Conservation (phyloP, 2,888 invertebrate genomes). For the Diaperis boleti region DNA sequence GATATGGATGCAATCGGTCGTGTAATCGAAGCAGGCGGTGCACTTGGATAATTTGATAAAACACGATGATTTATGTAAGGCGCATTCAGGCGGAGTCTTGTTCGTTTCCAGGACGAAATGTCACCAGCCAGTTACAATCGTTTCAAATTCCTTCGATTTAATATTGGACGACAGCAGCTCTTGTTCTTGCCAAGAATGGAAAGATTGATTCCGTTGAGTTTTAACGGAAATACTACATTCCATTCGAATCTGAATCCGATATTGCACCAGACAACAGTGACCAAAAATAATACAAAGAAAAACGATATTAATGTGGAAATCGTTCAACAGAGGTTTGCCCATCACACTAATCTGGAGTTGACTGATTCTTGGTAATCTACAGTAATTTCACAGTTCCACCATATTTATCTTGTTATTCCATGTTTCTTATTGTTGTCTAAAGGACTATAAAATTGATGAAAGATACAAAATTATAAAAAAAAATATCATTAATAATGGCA, state of each 20-base stretch:
- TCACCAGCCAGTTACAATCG: constrained; percentile 42
- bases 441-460: too few species aligned
- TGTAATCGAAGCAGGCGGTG: constrained; percentile 57
- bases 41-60: constrained; percentile 59
- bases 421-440: too few species aligned
- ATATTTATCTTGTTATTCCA: too few species aligned
- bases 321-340: too few species aligned
- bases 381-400: too few species aligned
- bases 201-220: constrained; percentile 38
- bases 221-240: constrained; percentile 34
- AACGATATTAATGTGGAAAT: too few species aligned
- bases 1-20: constrained; percentile 52
- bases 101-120: constrained; percentile 38
- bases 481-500: too few species aligned
- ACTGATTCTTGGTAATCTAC: too few species aligned
- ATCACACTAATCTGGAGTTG: too few species aligned
- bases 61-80: constrained; percentile 58
- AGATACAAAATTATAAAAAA: too few species aligned
- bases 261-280: constrained; percentile 5
- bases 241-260: constrained; percentile 7
- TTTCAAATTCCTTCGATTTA: constrained; percentile 41
- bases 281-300: too few species aligned
- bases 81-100: constrained; percentile 45
- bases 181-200: constrained; percentile 42
- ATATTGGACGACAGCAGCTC: constrained; percentile 31